Conservation (phyloP, 1,140 invertebrate species). For the Ectropis grisescens region DNA sequence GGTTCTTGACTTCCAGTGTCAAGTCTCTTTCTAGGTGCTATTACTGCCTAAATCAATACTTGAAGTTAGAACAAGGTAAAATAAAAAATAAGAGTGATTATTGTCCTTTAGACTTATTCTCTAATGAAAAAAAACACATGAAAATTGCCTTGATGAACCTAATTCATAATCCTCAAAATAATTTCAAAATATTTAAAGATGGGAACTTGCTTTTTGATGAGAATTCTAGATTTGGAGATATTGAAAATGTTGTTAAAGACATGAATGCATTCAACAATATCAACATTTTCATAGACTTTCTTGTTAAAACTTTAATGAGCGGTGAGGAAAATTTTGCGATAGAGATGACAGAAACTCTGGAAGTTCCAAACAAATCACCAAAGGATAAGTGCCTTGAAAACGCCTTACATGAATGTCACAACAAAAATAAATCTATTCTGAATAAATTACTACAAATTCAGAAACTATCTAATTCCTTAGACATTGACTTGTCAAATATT, state of each 20-base stretch:
- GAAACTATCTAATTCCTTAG: slow-evolving; percentile 30
- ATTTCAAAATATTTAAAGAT: slow-evolving; percentile 78
- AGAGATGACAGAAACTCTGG: no score
- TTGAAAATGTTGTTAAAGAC: slow-evolving; percentile 23
- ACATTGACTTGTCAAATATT: slow-evolving; percentile 4
- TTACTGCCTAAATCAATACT: slow-evolving; percentile 79
- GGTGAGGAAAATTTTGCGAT: no score
- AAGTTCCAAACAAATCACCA: no score
- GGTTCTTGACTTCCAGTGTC: slow-evolving; percentile 71
- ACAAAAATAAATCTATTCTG: slow-evolving; percentile 32
- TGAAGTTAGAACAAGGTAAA: slow-evolving; percentile 72
- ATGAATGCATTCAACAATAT: slow-evolving; percentile 20
- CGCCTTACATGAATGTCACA: no score
- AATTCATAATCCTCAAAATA: slow-evolving; percentile 79
- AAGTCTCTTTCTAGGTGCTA: slow-evolving; percentile 72
- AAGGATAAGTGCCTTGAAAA: no score
- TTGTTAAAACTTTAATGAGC: slow-evolving; percentile 34
- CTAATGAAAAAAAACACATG: slow-evolving; percentile 73
- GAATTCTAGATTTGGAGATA: slow-evolving; percentile 17
- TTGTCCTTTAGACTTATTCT: slow-evolving; percentile 83
- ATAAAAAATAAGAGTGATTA: slow-evolving; percentile 71
- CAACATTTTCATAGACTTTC: slow-evolving; percentile 38
- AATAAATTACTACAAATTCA: slow-evolving; percentile 44
- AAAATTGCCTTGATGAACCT: slow-evolving; percentile 72
- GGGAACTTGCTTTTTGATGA: slow-evolving; percentile 73